phyloP scores from a whole-genome alignment of 2,888 invertebrate species.

The Caenorhabditis sulstoni region DNA sequence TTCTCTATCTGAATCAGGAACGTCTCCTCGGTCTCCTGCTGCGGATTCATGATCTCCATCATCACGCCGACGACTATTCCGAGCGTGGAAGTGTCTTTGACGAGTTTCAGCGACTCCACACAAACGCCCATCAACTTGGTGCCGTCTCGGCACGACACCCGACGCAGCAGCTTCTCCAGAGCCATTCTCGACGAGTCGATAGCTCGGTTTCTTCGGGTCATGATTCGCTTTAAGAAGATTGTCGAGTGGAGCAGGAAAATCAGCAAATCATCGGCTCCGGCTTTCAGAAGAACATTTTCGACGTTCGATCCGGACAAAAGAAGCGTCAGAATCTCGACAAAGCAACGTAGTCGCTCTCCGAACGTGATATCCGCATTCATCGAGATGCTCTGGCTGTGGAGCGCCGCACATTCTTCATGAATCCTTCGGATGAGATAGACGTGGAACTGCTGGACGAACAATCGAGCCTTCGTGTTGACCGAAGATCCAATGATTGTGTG shows the following conservation, averaged over 20 bases:
- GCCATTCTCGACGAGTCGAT: conserved; percentile 60
- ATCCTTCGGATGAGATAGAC: conserved; percentile 58
- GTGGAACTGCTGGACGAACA: conserved; percentile 66
- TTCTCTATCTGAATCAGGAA: conserved; percentile 97
- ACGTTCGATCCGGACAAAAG: conserved; percentile 59
- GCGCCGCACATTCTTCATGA: conserved; percentile 46
- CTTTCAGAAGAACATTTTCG: conserved; percentile 64
- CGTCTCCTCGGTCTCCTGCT: conserved; percentile 94
- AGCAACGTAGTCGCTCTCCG: conserved; percentile 51
- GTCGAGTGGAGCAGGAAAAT: conserved; percentile 66
- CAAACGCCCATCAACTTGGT: conserved; percentile 55
- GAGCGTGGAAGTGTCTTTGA: conserved; percentile 43
- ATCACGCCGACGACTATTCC: conserved; percentile 67
- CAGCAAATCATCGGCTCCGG: conserved; percentile 62
- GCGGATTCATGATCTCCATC: conserved; percentile 89
- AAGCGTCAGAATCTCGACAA: conserved; percentile 54
- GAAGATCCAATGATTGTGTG: conserved; percentile 55
- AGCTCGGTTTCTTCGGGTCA: conserved; percentile 47
- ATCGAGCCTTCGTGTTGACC: conserved; percentile 54
- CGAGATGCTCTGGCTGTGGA: conserved; percentile 31
- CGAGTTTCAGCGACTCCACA: conserved; percentile 54
- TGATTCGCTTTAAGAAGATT: conserved; percentile 61
- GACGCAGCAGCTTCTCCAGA: conserved; percentile 58
- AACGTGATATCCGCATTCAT: conserved; percentile 37
- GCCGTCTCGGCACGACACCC: conserved; percentile 58